These are phyloP conservation scores for Petrocephalus microphthalmus DNA, from an alignment of 2,113 vertebrate species.

Conservation along the genomic window DNA sequence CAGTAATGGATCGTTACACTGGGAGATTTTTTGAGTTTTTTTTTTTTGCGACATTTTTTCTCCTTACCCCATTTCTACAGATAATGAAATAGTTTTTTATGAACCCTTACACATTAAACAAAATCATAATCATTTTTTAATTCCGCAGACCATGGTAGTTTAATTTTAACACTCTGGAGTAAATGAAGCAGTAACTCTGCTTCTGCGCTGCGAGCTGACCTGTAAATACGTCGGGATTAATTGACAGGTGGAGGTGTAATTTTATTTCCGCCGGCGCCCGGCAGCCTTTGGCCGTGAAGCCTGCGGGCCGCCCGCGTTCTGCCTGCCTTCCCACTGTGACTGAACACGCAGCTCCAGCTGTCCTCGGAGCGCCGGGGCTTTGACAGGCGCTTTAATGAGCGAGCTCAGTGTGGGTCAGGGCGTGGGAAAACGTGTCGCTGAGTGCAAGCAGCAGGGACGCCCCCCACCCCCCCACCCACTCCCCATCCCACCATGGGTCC, in stretches of 20 bases:
- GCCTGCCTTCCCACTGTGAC: neutral
- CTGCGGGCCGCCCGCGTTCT: slow-evolving; percentile 14
- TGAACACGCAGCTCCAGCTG: slow-evolving; percentile 39
- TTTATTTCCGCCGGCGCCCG: slow-evolving; percentile 14
- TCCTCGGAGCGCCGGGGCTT: slow-evolving; percentile 29
- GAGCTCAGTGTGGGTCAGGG: slow-evolving; percentile 31
- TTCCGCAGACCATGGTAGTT: neutral
- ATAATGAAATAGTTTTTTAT: neutral
- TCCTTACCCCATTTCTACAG: neutral
- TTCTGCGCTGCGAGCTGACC: neutral
- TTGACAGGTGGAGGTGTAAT: slow-evolving; percentile 29
- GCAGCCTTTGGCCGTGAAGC: slow-evolving; percentile 5
- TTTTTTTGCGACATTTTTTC: neutral
- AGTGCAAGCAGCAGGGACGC: neutral
- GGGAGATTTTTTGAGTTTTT: neutral
- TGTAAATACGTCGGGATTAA: slow-evolving; percentile 11
- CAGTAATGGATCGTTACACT: neutral
- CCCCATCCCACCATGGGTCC: neutral
- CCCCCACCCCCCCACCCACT: neutral
- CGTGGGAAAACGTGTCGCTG: slow-evolving; percentile 45
- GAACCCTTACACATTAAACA: neutral
- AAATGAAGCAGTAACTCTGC: neutral
- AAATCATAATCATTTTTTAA: neutral
- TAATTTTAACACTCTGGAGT: neutral
- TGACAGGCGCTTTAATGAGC: slow-evolving; percentile 38